Conservation (phyloP, 2,113 vertebrate species). For the Muscicapa adusta region DNA sequence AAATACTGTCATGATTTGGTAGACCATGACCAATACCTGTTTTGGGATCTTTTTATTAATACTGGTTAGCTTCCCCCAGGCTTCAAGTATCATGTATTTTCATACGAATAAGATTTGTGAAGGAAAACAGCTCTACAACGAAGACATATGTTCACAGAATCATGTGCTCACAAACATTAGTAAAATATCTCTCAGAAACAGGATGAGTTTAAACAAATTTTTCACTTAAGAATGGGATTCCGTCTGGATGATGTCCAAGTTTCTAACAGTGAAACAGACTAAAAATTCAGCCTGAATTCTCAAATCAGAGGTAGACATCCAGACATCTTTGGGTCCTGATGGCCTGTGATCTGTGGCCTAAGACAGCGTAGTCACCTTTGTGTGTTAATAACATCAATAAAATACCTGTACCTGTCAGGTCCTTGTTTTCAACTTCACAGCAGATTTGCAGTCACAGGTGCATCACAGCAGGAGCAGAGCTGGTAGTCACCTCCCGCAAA, state of each 20-base stretch:
- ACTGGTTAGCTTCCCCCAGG: accelerated
- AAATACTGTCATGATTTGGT: neutral
- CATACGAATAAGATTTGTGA: accelerated
- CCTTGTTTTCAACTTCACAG: neutral
- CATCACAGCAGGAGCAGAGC: neutral
- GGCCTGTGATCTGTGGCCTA: neutral
- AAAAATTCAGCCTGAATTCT: neutral
- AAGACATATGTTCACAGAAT: neutral
- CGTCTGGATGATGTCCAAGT: neutral
- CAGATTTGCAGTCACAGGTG: neutral
- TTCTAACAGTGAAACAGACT: neutral
- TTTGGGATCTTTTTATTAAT: neutral
- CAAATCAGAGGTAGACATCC: neutral
- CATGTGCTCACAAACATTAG: neutral
- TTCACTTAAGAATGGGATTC: neutral
- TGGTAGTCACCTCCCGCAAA: neutral
- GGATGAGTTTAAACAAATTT: neutral
- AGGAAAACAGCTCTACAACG: neutral
- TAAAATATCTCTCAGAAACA: neutral
- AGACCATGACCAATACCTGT: neutral
- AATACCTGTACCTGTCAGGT: neutral
- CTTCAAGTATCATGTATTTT: neutral
- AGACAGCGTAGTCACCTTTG: neutral
- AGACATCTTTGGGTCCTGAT: neutral
- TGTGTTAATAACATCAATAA: neutral